These are phyloP conservation scores for Hetaerina titia DNA, from an alignment of 2,888 invertebrate species.

Conservation along the genomic window DNA sequence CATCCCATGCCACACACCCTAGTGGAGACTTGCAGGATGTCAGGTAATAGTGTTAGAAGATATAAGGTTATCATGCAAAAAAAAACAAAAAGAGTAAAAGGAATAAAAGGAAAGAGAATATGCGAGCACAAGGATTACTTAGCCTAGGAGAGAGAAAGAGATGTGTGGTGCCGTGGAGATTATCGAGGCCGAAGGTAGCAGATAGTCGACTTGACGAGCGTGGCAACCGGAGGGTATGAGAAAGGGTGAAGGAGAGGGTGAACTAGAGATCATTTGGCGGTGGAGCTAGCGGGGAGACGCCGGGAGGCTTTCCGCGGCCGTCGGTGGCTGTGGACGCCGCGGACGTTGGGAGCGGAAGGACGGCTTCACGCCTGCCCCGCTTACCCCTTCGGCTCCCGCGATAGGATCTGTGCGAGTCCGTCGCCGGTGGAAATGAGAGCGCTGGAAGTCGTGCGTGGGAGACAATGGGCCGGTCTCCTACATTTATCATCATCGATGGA, in stretches of 20 bases:
- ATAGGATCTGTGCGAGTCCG: not conserved
- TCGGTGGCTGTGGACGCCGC: slow-evolving; percentile 54
- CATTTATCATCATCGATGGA: not conserved
- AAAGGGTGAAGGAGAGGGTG: not conserved
- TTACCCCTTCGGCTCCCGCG: not conserved
- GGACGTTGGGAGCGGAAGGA: slow-evolving; percentile 42
- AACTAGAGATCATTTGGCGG: not conserved
- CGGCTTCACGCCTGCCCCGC: not conserved
- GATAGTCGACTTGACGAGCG: not conserved
- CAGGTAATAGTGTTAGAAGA: too few relatives aligned
- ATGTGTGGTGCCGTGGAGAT: not conserved
- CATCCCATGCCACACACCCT: too few relatives aligned
- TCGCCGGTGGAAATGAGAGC: not conserved
- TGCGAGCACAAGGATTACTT: too few relatives aligned
- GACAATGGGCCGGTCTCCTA: not conserved
- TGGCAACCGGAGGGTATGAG: not conserved
- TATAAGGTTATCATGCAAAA: too few relatives aligned
- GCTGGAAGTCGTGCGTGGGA: not conserved
- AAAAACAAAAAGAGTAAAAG: too few relatives aligned
- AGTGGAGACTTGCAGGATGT: too few relatives aligned
- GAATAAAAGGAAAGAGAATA: too few relatives aligned
- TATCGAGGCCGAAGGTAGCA: not conserved
- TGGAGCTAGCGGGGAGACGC: slow-evolving; percentile 35
- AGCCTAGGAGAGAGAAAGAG: too few relatives aligned
- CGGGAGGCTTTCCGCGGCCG: slow-evolving; percentile 62